Evolutionary conservation across 2,888 invertebrate species (phyloP).

Genomic region (Macaria notata): DNA sequence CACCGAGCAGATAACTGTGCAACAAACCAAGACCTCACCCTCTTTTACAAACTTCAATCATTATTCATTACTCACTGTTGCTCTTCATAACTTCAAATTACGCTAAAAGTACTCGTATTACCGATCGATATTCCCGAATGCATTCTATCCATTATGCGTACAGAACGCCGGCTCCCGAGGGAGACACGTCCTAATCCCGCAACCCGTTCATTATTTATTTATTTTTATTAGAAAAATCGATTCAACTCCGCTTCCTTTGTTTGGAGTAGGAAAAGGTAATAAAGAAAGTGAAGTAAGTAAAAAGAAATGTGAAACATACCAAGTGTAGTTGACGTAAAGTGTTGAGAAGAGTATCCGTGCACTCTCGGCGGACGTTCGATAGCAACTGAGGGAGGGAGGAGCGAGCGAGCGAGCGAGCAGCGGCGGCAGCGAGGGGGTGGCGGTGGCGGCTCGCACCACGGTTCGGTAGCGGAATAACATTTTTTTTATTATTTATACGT

Average conservation of each 20-base stretch:
- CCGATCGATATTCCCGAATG: conserved; percentile 45
- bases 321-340: conserved; percentile 52
- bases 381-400: conserved; percentile 50
- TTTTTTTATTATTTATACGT: conserved; percentile 19
- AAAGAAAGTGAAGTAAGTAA: too few relatives aligned
- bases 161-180: conserved; percentile 48
- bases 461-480: conserved; percentile 43
- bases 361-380: conserved; percentile 58
- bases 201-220: neutral
- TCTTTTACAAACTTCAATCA: conserved; percentile 13
- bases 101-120: conserved; percentile 29
- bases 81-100: neutral
- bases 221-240: neutral
- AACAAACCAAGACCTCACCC: conserved; percentile 17
- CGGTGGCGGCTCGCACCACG: conserved; percentile 46
- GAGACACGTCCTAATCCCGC: conserved; percentile 25
- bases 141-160: conserved; percentile 35
- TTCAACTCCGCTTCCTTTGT: neutral
- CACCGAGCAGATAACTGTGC: neutral
- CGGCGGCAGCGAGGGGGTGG: conserved; percentile 39
- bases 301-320: conserved; percentile 54
- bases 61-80: neutral
- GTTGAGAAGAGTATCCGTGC: conserved; percentile 48
- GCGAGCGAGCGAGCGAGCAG: conserved; percentile 5
- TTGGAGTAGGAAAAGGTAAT: neutral